Percentiles rank a stretch among this genome's conserved stretches.
These are phyloP conservation scores for Dufourea novaeangliae DNA, from an alignment of 1,140 invertebrate genomes.

Conservation along the genomic window DNA sequence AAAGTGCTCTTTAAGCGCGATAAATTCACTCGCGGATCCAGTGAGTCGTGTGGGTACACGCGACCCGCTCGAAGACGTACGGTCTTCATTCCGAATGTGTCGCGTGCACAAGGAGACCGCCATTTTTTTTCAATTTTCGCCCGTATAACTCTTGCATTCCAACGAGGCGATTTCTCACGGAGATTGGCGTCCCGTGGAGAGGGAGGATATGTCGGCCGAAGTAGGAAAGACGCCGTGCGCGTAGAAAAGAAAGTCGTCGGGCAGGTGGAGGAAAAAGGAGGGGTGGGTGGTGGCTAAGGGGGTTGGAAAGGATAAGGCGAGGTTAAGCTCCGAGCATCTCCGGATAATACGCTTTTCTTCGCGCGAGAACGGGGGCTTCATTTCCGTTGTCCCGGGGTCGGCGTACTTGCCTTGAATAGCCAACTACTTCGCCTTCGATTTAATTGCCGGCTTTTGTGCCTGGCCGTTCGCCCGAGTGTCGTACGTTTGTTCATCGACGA, in stretches of 20 bases:
- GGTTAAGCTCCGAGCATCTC: constrained; percentile 46
- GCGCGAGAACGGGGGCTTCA: constrained; percentile 46
- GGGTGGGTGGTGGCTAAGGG: no score
- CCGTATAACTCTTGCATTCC: constrained; percentile 52
- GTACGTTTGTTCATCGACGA: constrained; percentile 27
- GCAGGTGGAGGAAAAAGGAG: background rate
- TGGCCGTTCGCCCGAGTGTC: constrained; percentile 17
- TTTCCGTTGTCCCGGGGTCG: constrained; percentile 51
- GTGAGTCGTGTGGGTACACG: background rate
- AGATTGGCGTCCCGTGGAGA: constrained; percentile 30
- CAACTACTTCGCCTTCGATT: constrained; percentile 55
- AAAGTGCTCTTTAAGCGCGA: constrained; percentile 18
- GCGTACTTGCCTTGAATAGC: constrained; percentile 53
- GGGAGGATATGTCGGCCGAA: background rate
- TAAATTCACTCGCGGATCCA: constrained; percentile 13
- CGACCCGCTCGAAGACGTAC: constrained; percentile 11
- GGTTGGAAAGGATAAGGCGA: background rate
- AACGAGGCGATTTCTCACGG: constrained; percentile 58
- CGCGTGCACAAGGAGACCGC: constrained; percentile 9
- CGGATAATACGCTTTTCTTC: constrained; percentile 60
- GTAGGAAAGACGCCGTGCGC: background rate
- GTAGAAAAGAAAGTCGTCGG: background rate
- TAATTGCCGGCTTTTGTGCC: constrained; percentile 56
- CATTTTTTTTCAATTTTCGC: constrained; percentile 62
- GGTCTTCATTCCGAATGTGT: constrained; percentile 43